Evolutionary conservation across 2,797 vertebrate species (phyloP).

Genomic region (Gymnocypris eckloni): DNA sequence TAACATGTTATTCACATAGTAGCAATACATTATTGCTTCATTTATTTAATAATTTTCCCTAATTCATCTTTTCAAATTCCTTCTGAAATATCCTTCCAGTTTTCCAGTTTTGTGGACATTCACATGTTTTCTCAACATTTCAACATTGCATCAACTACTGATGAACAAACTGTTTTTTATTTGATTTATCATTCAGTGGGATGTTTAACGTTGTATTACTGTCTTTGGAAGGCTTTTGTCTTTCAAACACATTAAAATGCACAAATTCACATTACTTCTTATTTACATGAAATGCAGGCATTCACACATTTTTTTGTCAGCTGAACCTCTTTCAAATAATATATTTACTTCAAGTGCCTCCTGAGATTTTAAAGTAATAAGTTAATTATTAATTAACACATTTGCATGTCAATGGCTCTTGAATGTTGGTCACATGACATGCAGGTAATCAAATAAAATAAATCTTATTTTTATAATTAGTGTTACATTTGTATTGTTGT

Average conservation of each 20-base stretch:
- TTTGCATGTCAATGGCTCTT: background rate
- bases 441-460: background rate
- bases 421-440: background rate
- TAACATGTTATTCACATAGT: no score
- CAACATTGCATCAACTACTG: background rate
- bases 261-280: background rate
- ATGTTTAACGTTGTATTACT: background rate
- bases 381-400: background rate
- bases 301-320: background rate
- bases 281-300: background rate
- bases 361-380: background rate
- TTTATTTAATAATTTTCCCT: no score
- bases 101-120: no score
- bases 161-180: background rate
- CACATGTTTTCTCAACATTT: background rate
- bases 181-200: background rate
- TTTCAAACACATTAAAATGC: background rate
- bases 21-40: no score
- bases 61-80: no score
- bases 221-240: background rate
- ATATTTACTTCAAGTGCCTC: background rate
- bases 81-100: no score
- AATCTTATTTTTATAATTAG: background rate
- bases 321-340: background rate
- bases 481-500: background rate